These are phyloP conservation scores for Anodontia alba DNA, from an alignment of 2,888 invertebrate genomes.

Conservation along the genomic window DNA sequence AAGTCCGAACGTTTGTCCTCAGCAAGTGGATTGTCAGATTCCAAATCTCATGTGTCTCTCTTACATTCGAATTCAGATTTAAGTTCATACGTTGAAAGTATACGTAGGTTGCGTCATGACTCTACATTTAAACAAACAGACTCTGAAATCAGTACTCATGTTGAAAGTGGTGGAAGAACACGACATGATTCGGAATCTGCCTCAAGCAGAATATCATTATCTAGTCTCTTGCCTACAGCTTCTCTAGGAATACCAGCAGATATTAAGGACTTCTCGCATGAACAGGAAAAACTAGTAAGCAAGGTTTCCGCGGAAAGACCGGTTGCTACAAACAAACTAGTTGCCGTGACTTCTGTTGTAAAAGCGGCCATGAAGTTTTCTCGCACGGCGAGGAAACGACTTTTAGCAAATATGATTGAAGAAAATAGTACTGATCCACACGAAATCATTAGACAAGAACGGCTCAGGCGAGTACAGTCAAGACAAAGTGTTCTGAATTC, in stretches of 20 bases:
- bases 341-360: conserved; percentile 59
- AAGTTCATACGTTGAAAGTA: conserved; percentile 48
- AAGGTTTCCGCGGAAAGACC: conserved; percentile 58
- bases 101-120: conserved; percentile 38
- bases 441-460: conserved; percentile 64
- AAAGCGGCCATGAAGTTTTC: conserved; percentile 68
- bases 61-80: conserved; percentile 54
- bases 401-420: conserved; percentile 61
- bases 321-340: conserved; percentile 53
- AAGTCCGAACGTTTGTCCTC: conserved; percentile 33
- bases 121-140: conserved; percentile 46
- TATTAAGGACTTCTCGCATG: conserved; percentile 53
- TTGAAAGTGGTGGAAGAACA: conserved; percentile 42
- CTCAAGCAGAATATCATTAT: conserved; percentile 51
- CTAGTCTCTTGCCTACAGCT: conserved; percentile 45
- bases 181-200: conserved; percentile 47
- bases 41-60: background rate
- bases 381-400: conserved; percentile 59
- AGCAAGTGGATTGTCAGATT: background rate
- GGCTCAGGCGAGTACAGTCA: conserved; percentile 59
- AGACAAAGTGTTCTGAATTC: conserved; percentile 62
- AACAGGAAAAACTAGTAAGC: conserved; percentile 47
- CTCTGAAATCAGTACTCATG: conserved; percentile 52
- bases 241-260: conserved; percentile 56
- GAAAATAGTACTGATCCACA: conserved; percentile 65